phyloP scores from a whole-genome alignment of 2,113 vertebrate species.

The Litocranius walleri region DNA sequence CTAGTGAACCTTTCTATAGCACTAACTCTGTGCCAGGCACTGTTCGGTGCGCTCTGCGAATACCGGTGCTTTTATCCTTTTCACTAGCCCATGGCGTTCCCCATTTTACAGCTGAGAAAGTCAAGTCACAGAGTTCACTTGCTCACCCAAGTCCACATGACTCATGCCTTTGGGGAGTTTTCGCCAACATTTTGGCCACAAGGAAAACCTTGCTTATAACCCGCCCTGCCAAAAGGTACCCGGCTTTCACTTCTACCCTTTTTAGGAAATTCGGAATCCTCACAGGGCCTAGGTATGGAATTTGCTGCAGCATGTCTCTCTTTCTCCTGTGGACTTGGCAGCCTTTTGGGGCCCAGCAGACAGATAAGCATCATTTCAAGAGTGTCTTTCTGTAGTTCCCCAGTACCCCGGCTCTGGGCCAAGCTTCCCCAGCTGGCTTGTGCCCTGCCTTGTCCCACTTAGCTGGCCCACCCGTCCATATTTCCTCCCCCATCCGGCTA shows the following conservation, averaged over 20 bases:
- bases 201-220: background rate
- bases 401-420: background rate
- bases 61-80: background rate
- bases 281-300: background rate
- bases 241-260: background rate
- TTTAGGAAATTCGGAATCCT: background rate
- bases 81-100: fast-evolving
- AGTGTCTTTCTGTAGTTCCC: background rate
- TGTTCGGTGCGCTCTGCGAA: background rate
- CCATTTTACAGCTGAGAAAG: background rate
- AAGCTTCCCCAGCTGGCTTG: background rate
- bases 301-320: background rate
- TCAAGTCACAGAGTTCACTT: background rate
- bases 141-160: background rate
- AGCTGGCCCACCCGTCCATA: background rate
- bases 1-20: background rate
- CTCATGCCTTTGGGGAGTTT: background rate
- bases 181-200: background rate
- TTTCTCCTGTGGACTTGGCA: background rate
- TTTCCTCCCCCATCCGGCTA: background rate
- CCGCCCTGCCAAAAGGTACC: background rate
- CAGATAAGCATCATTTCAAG: background rate
- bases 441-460: background rate
- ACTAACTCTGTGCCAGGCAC: background rate
- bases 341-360: background rate